Base-by-base conservation (phyloP, 2,888 invertebrate genomes). In the Griposia aprilina region DNA sequence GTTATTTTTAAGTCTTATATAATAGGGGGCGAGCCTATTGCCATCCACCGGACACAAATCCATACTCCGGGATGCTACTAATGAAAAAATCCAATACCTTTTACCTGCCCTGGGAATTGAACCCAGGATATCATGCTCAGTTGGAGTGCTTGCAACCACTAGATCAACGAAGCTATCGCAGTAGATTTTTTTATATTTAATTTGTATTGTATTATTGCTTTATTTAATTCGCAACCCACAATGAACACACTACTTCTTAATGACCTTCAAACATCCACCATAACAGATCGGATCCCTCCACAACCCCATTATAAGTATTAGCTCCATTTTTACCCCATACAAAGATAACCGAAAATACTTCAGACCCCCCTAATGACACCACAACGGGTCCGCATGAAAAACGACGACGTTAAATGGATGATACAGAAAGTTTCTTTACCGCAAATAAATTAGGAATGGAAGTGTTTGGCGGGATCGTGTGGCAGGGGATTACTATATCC, bases 341-440 rank as follows among this genome's bases (percentile, higher is more conserved):
- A 57, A 48, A 82, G 77, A 83, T 89, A 80, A 78, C 78, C 50
- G 45, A 72, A 76, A 68, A 83, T 88, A 89, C 75, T 81, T 87
- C 75, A 81, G 68, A 69, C 67, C 67, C 63, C 63, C 76, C 70
- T 89, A 89, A 89, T 86, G 87, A 81, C 79, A 76, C 81, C 80
- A 76, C 89, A 88, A 88, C 72, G 78, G 79, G 48, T 66, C 80
- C 67, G 41, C 78, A 90, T 90, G 89, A 91, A 86, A 89, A 88
- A 91, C 79, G 87, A 80, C 73, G 36, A 67, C 88, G 83, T 85
- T 89, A 90, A 87, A 74, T 80, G 76, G 80, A 86, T 89, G 87
- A 89, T 89, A 86, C 86, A 73, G 70, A 83, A 90, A 90, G 77
- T 91, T 88, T 66, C 57, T 86, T 57, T 13, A 36, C 73, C 60